Conservation (phyloP, 2,888 invertebrate species). For the Lamproptera curius region DNA sequence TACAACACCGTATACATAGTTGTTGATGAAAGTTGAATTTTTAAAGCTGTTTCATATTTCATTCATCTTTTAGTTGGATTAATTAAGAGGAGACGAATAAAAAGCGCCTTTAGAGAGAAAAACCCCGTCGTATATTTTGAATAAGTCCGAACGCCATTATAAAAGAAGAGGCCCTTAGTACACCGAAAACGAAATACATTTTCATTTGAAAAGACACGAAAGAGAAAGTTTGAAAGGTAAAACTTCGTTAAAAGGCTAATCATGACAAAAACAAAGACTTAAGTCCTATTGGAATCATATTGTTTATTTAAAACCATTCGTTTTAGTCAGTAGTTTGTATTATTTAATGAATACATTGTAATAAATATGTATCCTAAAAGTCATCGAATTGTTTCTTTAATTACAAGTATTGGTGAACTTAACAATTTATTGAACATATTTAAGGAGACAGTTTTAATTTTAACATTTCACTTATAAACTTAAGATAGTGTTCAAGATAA, state of each 20-base stretch:
- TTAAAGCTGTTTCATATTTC: not conserved
- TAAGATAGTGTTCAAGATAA: too few relatives aligned
- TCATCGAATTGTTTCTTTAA: too few relatives aligned
- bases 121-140: conserved; percentile 1
- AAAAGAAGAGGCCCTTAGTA: conserved; percentile 6
- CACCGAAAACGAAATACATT: conserved; percentile 18
- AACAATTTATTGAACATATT: too few relatives aligned
- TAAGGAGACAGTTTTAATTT: too few relatives aligned
- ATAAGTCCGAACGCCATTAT: conserved; percentile 10
- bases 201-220: conserved; percentile 19
- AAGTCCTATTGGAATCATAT: conserved; percentile 11
- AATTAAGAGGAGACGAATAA: not conserved
- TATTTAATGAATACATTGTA: too few relatives aligned
- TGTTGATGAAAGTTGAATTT: not conserved
- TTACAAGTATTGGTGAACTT: too few relatives aligned
- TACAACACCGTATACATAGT: too few relatives aligned
- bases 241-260: conserved; percentile 19
- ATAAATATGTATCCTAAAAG: too few relatives aligned
- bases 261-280: conserved; percentile 12
- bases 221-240: conserved; percentile 17
- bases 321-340: too few relatives aligned
- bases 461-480: too few relatives aligned
- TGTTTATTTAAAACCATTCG: conserved; percentile 2
- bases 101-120: conserved; percentile 2
- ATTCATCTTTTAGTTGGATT: conserved; percentile 8